phyloP scores from a whole-genome alignment of 2,797 vertebrate genomes.

The Falco cherrug region DNA sequence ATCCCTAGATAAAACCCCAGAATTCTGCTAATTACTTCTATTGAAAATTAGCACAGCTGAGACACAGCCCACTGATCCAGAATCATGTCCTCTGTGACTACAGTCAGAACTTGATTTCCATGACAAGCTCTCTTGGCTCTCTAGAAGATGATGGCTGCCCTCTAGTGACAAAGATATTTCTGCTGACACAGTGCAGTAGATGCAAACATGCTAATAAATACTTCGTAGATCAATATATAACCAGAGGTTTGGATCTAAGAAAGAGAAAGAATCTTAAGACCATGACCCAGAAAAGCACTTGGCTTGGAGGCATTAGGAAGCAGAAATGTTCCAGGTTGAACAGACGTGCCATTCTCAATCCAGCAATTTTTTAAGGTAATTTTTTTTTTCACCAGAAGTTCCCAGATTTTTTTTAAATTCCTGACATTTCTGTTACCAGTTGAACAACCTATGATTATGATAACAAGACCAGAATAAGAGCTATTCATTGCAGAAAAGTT shows the following conservation, averaged over 20 bases:
- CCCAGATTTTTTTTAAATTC: not conserved
- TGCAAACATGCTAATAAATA: constrained; percentile 40
- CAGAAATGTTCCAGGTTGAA: not conserved
- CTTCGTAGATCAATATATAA: not conserved
- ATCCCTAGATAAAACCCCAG: constrained; percentile 53
- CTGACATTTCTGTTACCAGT: not conserved
- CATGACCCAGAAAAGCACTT: not conserved
- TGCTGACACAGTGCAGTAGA: not conserved
- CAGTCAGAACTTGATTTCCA: constrained; percentile 24
- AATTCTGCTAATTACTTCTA: constrained; percentile 61
- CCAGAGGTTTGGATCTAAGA: not conserved
- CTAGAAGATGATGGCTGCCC: constrained; percentile 80
- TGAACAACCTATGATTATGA: not conserved
- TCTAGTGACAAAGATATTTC: constrained; percentile 78
- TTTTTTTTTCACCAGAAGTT: not conserved
- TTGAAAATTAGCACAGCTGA: constrained; percentile 69
- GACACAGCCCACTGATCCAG: constrained; percentile 65
- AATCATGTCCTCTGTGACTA: constrained; percentile 50
- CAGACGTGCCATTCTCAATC: not conserved
- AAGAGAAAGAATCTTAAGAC: not conserved
- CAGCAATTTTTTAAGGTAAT: not conserved
- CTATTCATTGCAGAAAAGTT: not conserved
- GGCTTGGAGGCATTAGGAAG: not conserved
- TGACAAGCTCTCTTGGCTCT: constrained; percentile 24
- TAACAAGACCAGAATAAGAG: not conserved